Percentiles rank a stretch among this genome's conserved stretches.
These are phyloP conservation scores for Drosophila eugracilis DNA, from an alignment of 1,140 invertebrate species.

Conservation along the genomic window DNA sequence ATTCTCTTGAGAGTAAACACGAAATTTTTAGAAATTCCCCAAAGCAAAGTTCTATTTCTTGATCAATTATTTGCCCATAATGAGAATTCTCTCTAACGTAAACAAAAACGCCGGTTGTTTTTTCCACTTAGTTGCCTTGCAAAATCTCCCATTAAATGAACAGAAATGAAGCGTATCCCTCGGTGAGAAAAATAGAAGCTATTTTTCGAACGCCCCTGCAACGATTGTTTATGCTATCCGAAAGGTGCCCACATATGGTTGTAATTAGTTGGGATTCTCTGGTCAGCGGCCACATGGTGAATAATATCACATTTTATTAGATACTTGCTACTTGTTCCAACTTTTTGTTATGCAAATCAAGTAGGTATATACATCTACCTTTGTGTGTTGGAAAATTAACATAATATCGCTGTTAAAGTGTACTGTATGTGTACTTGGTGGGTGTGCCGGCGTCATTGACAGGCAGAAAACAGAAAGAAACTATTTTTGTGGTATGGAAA, in stretches of 20 bases:
- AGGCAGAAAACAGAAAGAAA: constrained; percentile 28
- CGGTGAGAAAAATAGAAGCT: constrained; percentile 4
- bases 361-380: constrained; percentile 11
- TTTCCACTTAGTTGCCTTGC: constrained; percentile 14
- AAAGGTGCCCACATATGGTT: constrained; percentile 65
- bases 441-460: constrained; percentile 50
- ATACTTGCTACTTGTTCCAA: constrained; percentile 23
- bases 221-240: constrained; percentile 49
- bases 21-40: not conserved
- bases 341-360: constrained; percentile 75
- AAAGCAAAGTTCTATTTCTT: not conserved
- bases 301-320: constrained; percentile 42
- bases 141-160: constrained; percentile 38
- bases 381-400: constrained; percentile 48
- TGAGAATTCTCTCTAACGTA: constrained; percentile 18
- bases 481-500: constrained; percentile 42
- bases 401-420: constrained; percentile 54
- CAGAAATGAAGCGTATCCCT: constrained; percentile 44
- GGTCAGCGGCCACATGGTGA: constrained; percentile 29
- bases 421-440: constrained; percentile 30
- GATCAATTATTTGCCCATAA: constrained; percentile 3
- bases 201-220: constrained; percentile 12
- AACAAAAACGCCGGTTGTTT: constrained; percentile 15
- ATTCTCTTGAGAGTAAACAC: no score
- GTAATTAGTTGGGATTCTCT: constrained; percentile 60